phyloP scores from a whole-genome alignment of 2,888 invertebrate genomes.

The Cataglyphis cursor region DNA sequence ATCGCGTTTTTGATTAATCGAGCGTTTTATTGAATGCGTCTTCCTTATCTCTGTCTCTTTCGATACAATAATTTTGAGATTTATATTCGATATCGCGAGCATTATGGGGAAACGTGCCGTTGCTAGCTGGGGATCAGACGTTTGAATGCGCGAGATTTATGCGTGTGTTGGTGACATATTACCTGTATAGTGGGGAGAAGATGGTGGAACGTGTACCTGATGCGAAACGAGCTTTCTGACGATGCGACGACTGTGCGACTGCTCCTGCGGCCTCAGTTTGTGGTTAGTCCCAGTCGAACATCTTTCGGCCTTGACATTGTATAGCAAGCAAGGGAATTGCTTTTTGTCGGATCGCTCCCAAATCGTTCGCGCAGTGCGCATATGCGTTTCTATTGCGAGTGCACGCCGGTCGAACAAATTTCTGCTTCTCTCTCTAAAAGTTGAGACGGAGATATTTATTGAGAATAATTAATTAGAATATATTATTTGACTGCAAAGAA shows the following conservation, averaged over 20 bases:
- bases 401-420: neutral
- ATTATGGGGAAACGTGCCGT: neutral
- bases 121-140: neutral
- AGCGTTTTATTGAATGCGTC: neutral
- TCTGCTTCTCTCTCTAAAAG: neutral
- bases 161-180: conserved; percentile 42
- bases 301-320: conserved; percentile 45
- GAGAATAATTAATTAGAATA: conserved; percentile 10
- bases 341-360: neutral
- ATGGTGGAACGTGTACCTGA: conserved; percentile 66
- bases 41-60: conserved; percentile 6
- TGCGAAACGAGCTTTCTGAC: conserved; percentile 61
- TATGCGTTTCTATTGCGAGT: conserved; percentile 25
- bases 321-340: conserved; percentile 11
- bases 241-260: conserved; percentile 47
- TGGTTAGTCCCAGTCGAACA: conserved; percentile 63
- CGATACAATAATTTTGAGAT: conserved; percentile 27
- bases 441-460: neutral
- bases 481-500: neutral
- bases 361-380: conserved; percentile 13
- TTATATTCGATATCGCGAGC: conserved; percentile 28
- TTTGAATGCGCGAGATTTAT: conserved; percentile 30
- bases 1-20: conserved; percentile 32
- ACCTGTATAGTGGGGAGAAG: conserved; percentile 47
- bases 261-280: conserved; percentile 64